These are phyloP conservation scores for Schmidtea mediterranea DNA, from an alignment of 1,140 invertebrate species.

Conservation along the genomic window DNA sequence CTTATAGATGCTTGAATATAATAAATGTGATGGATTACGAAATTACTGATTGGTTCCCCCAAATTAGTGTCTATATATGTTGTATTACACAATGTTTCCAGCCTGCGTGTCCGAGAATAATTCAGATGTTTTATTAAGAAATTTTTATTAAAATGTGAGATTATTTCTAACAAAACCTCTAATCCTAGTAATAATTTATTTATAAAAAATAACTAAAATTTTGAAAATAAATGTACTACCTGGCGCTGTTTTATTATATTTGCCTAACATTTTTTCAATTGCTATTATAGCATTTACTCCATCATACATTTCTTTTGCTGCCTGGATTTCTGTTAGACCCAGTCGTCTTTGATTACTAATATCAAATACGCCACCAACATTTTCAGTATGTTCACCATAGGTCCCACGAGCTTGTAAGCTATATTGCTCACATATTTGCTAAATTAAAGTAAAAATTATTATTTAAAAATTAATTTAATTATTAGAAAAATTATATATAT, in stretches of 20 bases:
- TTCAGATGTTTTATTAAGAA: too few species aligned
- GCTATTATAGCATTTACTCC: conserved; percentile 11
- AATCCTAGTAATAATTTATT: too few species aligned
- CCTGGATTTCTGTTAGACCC: conserved; percentile 20
- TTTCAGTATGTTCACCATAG: conserved; percentile 67
- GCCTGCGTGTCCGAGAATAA: too few species aligned
- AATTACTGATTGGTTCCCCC: too few species aligned
- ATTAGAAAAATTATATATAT: conserved; percentile 23
- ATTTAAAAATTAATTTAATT: conserved; percentile 56
- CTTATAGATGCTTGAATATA: too few species aligned
- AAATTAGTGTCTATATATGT: too few species aligned
- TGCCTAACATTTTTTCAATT: conserved; percentile 1
- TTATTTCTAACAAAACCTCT: too few species aligned
- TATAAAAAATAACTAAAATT: too few species aligned
- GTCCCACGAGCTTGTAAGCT: conserved; percentile 52
- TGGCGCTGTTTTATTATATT: neutral
- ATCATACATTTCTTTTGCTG: conserved; percentile 14
- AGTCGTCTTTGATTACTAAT: conserved; percentile 23
- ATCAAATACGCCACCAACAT: conserved; percentile 29
- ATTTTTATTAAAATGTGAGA: too few species aligned
- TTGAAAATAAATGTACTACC: neutral
- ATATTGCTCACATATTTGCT: conserved; percentile 47
- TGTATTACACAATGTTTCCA: too few species aligned
- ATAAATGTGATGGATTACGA: too few species aligned
- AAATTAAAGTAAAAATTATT: conserved; percentile 24